phyloP scores from a whole-genome alignment of 2,797 vertebrate species.

The Hephaestus fuliginosus region DNA sequence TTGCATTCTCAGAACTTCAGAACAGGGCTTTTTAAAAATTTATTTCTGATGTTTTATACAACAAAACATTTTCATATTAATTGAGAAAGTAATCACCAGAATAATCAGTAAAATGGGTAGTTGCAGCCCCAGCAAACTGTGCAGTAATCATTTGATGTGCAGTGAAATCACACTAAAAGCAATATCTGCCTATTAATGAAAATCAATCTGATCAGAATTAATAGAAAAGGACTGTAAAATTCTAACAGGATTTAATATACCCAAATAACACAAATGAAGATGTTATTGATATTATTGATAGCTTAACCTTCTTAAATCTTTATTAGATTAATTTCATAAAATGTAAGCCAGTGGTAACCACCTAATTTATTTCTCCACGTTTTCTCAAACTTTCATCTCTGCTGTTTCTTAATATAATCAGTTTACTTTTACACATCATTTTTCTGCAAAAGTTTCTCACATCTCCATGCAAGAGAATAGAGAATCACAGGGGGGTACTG shows the following conservation, averaged over 20 bases:
- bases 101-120: neutral
- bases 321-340: neutral
- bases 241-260: neutral
- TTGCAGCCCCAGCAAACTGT: neutral
- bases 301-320: neutral
- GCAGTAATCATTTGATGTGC: neutral
- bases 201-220: neutral
- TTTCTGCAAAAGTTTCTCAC: constrained; percentile 42
- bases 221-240: neutral
- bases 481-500: constrained; percentile 18
- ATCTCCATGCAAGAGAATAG: constrained; percentile 32
- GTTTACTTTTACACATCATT: constrained; percentile 1
- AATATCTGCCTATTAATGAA: neutral
- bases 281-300: neutral
- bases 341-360: neutral
- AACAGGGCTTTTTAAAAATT: neutral
- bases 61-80: accelerated
- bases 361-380: neutral
- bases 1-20: neutral
- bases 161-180: neutral
- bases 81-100: neutral
- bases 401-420: neutral
- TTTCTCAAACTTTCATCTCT: neutral
- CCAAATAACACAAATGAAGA: constrained; percentile 1
- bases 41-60: neutral